A percentile compares a stretch with the other conserved stretches of the same genome.
These are phyloP conservation scores for Metopia argyrocephala DNA, from an alignment of 2,888 invertebrate species.

Conservation along the genomic window DNA sequence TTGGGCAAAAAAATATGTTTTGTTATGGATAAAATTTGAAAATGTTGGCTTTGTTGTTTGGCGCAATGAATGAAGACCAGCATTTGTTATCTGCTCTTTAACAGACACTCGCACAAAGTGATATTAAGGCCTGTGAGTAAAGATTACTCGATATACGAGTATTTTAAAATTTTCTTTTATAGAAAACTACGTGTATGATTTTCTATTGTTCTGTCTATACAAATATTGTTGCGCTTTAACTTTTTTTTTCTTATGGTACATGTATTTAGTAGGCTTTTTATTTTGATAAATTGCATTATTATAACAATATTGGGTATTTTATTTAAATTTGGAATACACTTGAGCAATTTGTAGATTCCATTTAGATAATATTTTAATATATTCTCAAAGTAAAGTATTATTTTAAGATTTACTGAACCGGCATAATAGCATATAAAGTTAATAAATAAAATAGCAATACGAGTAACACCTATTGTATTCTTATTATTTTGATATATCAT, in stretches of 20 bases:
- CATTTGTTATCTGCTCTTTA: slow-evolving; percentile 52
- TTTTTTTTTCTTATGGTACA: neutral
- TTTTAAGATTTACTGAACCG: no score
- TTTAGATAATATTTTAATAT: slow-evolving; percentile 5
- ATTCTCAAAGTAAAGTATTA: no score
- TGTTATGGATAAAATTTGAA: slow-evolving; percentile 46
- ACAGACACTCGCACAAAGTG: slow-evolving; percentile 16
- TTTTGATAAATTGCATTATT: slow-evolving; percentile 45
- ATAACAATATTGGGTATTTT: slow-evolving; percentile 25
- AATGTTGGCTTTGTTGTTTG: slow-evolving; percentile 18
- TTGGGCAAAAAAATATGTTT: slow-evolving; percentile 57
- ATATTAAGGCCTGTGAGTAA: slow-evolving; percentile 27
- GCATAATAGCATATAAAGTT: no score
- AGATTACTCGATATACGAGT: slow-evolving; percentile 52
- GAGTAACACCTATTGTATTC: no score
- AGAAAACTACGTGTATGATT: neutral
- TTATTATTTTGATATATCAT: no score
- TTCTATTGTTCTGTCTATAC: neutral
- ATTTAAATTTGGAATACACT: slow-evolving; percentile 26
- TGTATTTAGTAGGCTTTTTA: neutral
- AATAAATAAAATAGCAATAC: no score
- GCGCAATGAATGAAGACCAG: slow-evolving; percentile 36
- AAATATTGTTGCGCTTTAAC: neutral
- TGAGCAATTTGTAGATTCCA: slow-evolving; percentile 20
- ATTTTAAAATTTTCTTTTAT: neutral